Evolutionary conservation across 2,888 invertebrate genomes (phyloP), one percentile per base, ranked within the genome.

Genomic region (Amphimallon solstitiale): DNA sequence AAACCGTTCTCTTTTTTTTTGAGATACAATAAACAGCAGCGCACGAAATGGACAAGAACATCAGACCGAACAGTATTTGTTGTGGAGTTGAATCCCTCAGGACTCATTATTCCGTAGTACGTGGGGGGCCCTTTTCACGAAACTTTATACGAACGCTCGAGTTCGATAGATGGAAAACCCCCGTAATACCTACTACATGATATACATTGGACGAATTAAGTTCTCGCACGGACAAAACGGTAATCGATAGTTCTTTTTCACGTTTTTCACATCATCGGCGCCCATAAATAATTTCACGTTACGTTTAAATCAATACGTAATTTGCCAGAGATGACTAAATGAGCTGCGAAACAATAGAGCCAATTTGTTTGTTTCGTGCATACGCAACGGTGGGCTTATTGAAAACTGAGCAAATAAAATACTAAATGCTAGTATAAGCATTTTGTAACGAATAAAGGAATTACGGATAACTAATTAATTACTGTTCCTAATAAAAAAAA

Each of bases 181-280:
- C 63, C 65, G 62, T 66, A 63, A 68, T 68, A 63, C 29, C 29
- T 9, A 29, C 68, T 56, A 66, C 68, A 66, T 68, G 68, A 68
- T 66, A 63, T 68, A 68, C 68, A 63, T 46, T 38, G 46, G 29
- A 45, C 65, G 78, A 79, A 77, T 78, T 76, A 78, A 64, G 64
- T 56, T 64, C 52, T 34, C 38, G 56, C 48, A 29, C 51, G 38
- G 56, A 43, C 37, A 56, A 54, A 52, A 21, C 34, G 46, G 38
- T 12, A 64, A 64, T 64, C 64, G 46, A 64, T 64, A 64, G 46
- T 56, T 56, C 56, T 59, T 59, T 59, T 38, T 59, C 43, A 43
- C 17, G 45, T 14, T 59, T 59, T 43, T 43, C 38, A 43, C 29
- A 3, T 23, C 43, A 45, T 59, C 56, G 56, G 15, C 14, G 10